These are phyloP conservation scores for Entelurus aequoreus DNA, from an alignment of 2,113 vertebrate species.

Conservation along the genomic window DNA sequence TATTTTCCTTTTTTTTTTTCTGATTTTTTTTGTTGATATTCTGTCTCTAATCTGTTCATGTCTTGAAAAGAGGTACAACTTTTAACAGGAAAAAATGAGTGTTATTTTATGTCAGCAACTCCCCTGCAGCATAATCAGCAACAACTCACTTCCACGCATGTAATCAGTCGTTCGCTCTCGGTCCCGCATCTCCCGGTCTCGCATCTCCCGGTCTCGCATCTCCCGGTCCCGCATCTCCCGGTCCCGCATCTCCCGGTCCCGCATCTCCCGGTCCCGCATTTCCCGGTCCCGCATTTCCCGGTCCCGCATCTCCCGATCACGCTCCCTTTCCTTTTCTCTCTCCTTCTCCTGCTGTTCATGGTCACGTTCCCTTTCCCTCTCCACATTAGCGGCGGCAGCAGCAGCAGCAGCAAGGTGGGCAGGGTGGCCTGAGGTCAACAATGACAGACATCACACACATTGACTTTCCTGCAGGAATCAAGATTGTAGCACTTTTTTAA, in stretches of 20 bases:
- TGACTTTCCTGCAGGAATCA: constrained; percentile 2
- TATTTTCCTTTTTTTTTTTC: too few species aligned
- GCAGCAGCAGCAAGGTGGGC: constrained; percentile 78
- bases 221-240: too few species aligned
- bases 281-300: constrained; percentile 39
- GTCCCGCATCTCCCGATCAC: constrained; percentile 63
- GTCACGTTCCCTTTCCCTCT: constrained; percentile 75
- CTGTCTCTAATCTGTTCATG: too few species aligned
- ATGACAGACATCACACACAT: constrained; percentile 27
- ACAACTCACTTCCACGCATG: constrained; percentile 60
- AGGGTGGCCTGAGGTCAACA: constrained; percentile 77
- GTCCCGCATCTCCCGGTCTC: constrained; percentile 1
- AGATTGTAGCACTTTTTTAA: not conserved
- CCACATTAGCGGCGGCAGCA: constrained; percentile 73
- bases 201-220: too few species aligned
- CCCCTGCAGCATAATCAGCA: not conserved
- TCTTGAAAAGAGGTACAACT: not conserved
- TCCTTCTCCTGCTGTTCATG: constrained; percentile 63
- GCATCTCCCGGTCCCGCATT: constrained; percentile 32
- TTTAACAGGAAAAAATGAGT: not conserved
- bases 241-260: too few species aligned
- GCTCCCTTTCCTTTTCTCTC: constrained; percentile 55
- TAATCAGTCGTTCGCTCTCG: constrained; percentile 62
- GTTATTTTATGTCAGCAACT: not conserved
- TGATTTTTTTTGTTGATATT: too few species aligned